Base-by-base conservation (phyloP, 1,140 invertebrate genomes). In the Oncopodura yosiiana region DNA sequence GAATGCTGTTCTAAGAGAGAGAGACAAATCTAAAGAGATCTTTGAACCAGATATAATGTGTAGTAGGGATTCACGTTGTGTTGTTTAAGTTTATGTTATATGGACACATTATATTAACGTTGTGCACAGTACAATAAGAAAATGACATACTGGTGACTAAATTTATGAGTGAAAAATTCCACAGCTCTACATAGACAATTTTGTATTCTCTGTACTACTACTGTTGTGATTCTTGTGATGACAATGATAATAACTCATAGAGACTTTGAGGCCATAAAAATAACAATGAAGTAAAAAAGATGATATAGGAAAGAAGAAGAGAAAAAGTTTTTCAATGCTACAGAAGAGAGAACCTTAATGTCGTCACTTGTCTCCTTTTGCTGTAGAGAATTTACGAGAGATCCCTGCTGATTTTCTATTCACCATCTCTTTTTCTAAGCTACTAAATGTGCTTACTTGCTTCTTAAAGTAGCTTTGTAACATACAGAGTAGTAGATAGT, bases 331-430 rank as follows among this genome's bases (percentile, higher is more conserved):
- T 49, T 32, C 30, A 23, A 49, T 27, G 32, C 11, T 12, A 41
- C 19, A 41, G 6, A 11, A 11, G 6, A 16, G 14, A 41, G 23
- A 43, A 44, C 38, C 49, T 48, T 56, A 57, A 57, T 61, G 60
- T 61, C 60, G 52, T 61, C 60, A 61, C 60, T 61, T 61, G 60
- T 58, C 60, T 61, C 37, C 48, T 58, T 54, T 56, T 53, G 53
- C 49, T 53, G 44, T 53, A 43, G n/a, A 56, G 49, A 56, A 61
- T 61, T 61, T 61, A 56, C 54, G 54, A 60, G 53, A 49, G 53
- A 53, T 49, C 58, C 52, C 56, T 23, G n/a, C n/a, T n/a, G n/a
- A n/a, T n/a, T n/a, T n/a, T n/a, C n/a, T n/a, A n/a, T n/a, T n/a
- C n/a, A n/a, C n/a, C n/a, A n/a, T n/a, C n/a, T n/a, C n/a, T n/a